Percentiles rank a stretch among this genome's conserved stretches.
phyloP scores from a whole-genome alignment of 2,113 vertebrate species.

The Puma concolor region DNA sequence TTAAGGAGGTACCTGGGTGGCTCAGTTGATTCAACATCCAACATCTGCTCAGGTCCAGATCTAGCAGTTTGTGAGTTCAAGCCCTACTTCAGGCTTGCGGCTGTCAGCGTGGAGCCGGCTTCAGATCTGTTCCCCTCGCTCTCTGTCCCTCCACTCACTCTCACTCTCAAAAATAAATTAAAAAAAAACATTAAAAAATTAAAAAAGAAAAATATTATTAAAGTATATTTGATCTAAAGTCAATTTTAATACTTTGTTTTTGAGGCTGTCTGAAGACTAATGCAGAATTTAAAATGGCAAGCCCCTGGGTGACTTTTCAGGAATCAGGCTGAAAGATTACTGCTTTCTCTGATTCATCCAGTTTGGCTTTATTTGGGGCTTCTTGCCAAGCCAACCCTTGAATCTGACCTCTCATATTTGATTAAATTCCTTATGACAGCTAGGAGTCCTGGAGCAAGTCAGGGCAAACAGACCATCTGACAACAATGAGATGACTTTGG shows the following conservation, averaged over 20 bases:
- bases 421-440: not conserved
- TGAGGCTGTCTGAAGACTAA: not conserved
- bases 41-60: too few species aligned
- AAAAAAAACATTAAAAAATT: too few species aligned
- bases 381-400: slow-evolving; percentile 2
- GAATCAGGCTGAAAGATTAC: not conserved
- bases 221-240: slow-evolving; percentile 21
- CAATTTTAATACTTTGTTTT: slow-evolving; percentile 39
- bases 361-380: not conserved
- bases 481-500: not conserved
- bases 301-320: not conserved
- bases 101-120: too few species aligned
- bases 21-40: too few species aligned
- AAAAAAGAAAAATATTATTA: slow-evolving; percentile 31
- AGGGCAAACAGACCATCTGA: not conserved
- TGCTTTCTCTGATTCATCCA: not conserved
- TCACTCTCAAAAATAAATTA: too few species aligned
- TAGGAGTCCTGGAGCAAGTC: not conserved
- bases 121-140: too few species aligned
- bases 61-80: too few species aligned
- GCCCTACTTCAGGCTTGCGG: too few species aligned
- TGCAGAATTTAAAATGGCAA: not conserved
- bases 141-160: too few species aligned
- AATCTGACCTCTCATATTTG: not conserved
- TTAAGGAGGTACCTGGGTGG: not conserved